Evolutionary conservation across 2,888 invertebrate genomes (phyloP), one percentile per base, ranked within the genome.

Genomic region (Chymomyza procnemis): DNA sequence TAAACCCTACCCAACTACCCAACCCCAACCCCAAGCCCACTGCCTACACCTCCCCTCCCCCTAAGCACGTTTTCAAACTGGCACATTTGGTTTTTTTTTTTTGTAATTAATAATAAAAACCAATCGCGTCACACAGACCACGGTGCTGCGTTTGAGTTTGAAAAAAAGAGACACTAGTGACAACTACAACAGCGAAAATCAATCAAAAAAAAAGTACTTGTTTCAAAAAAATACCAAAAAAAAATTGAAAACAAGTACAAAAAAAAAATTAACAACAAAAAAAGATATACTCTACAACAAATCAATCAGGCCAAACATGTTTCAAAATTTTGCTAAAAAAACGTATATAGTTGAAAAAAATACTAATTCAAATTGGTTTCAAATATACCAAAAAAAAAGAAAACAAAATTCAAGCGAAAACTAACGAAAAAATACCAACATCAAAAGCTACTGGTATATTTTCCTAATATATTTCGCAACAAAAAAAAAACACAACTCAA

Each of bases 111-210:
- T 22, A 54, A 66, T 55, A 46, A 50, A 62, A 62, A 22, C 69
- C 73, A 75, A 76, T 67, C 79, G 74, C 85, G 78, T 60, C 80
- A 74, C 78, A 74, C 60, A 80, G 84, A 84, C 80, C 71, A 74
- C 71, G 85, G 83, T 83, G 83, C 86, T 87, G 83, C 86, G 84
- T 66, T 87, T 87, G 88, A 87, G 88, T 74, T 83, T 86, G 87
- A 83, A 84, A 84, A 87, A 91, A 89, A 90, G 91, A 91, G 91
- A 91, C 91, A 91, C 91, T 90, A 91, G 91, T 91, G 91, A 91
- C 91, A 89, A 87, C 76, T 69, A 87, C 76, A 70, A 75, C 59
- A 69, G 75, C 75, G 74, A 76, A 69, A 78, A 79, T 78, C 75
- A 71, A 74, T 67, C 60, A 73, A 74, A 58, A 68, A 75, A 71